Evolutionary conservation across 2,888 invertebrate species (phyloP).

Genomic region (Gerris lacustris): DNA sequence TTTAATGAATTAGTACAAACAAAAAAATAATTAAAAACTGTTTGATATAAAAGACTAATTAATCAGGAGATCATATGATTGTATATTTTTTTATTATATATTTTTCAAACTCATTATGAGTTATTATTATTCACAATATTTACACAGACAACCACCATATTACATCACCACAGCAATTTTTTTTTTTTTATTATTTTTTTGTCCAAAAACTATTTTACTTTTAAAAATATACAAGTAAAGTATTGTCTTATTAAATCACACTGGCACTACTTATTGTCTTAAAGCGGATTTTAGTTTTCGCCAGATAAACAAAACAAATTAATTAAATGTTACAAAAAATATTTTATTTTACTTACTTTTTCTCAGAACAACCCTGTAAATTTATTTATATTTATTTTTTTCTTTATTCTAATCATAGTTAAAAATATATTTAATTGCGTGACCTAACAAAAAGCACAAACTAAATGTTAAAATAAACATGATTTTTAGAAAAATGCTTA

Average conservation of each 20-base stretch:
- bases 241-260: slow-evolving; percentile 13
- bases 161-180: neutral
- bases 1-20: no score
- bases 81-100: neutral
- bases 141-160: neutral
- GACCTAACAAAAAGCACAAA: no score
- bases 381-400: no score
- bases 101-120: neutral
- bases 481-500: no score
- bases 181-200: neutral
- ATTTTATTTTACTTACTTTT: no score
- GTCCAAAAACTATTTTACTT: neutral
- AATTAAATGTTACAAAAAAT: no score
- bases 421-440: no score
- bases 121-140: neutral
- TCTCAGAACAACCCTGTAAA: no score
- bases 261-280: slow-evolving; percentile 24
- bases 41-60: neutral
- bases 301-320: neutral
- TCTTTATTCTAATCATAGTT: no score
- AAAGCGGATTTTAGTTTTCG: neutral
- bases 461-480: no score
- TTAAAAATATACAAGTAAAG: neutral
- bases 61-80: neutral
- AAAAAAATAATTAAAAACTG: no score